Evolutionary conservation across 2,113 vertebrate species (phyloP).

Genomic region (Rhineura floridana): DNA sequence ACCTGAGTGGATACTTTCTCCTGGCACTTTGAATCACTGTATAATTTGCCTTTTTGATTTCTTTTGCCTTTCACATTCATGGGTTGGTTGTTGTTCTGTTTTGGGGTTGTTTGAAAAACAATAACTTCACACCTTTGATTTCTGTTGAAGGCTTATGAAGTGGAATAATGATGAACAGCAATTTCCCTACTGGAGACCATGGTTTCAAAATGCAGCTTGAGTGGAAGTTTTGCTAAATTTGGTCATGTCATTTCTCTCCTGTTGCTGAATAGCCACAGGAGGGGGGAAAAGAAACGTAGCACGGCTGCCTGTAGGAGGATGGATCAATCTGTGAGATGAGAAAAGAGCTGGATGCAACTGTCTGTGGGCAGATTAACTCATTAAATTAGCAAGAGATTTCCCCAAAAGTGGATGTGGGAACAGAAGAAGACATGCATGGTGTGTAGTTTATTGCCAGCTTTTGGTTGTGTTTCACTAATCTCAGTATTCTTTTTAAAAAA

Average conservation of each 20-base stretch:
- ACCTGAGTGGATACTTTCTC: not conserved
- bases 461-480: not conserved
- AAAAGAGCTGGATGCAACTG: not conserved
- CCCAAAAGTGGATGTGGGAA: not conserved
- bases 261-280: slow-evolving; percentile 19
- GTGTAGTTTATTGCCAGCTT: not conserved
- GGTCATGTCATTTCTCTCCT: slow-evolving; percentile 28
- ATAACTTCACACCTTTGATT: not conserved
- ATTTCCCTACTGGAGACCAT: slow-evolving; percentile 3
- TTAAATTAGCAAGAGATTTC: slow-evolving; percentile 1
- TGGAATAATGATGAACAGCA: slow-evolving; percentile 5
- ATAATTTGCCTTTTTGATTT: not conserved
- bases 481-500: not conserved
- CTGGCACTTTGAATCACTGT: not conserved
- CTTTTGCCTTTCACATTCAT: not conserved
- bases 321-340: slow-evolving; percentile 4
- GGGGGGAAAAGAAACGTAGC: not conserved
- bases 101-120: too few relatives aligned
- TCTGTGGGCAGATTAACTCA: not conserved
- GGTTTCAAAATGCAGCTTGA: slow-evolving; percentile 25
- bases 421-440: not conserved
- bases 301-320: not conserved
- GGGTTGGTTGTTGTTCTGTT: not conserved
- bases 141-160: slow-evolving; percentile 4
- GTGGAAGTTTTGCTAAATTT: slow-evolving; percentile 29